phyloP scores from a whole-genome alignment of 2,113 vertebrate species.

The Centrocercus urophasianus region DNA sequence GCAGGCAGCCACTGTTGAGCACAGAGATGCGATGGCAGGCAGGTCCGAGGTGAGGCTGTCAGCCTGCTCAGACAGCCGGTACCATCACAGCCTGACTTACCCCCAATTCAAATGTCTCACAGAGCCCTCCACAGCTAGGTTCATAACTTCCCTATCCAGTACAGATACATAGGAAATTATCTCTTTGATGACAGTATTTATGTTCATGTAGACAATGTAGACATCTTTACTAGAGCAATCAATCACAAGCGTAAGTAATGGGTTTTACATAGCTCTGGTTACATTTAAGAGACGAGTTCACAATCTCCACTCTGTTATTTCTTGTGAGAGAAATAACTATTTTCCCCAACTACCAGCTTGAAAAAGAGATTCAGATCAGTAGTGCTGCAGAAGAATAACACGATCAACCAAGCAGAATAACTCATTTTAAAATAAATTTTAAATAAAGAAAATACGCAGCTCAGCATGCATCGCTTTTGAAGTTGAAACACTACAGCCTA shows the following conservation, averaged over 20 bases:
- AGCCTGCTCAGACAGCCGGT: accelerated
- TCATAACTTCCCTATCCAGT: background rate
- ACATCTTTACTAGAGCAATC: background rate
- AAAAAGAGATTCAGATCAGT: background rate
- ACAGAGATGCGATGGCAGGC: no score
- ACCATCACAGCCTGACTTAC: background rate
- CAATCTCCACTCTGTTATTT: background rate
- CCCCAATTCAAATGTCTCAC: background rate
- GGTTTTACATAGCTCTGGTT: background rate
- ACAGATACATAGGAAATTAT: background rate
- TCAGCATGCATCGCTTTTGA: background rate
- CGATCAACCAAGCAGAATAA: background rate
- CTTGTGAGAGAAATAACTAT: background rate
- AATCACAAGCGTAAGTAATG: background rate
- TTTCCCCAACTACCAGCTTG: background rate
- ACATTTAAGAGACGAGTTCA: background rate
- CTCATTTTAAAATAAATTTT: background rate
- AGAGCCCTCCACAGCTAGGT: background rate
- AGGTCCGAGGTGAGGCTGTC: background rate
- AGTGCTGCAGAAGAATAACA: background rate
- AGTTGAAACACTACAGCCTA: background rate
- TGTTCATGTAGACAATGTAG: background rate
- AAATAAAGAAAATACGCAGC: background rate
- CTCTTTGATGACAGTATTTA: background rate
- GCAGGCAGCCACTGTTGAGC: background rate